Conservation (phyloP, 1,140 invertebrate species). For the Bombus sibiricus region DNA sequence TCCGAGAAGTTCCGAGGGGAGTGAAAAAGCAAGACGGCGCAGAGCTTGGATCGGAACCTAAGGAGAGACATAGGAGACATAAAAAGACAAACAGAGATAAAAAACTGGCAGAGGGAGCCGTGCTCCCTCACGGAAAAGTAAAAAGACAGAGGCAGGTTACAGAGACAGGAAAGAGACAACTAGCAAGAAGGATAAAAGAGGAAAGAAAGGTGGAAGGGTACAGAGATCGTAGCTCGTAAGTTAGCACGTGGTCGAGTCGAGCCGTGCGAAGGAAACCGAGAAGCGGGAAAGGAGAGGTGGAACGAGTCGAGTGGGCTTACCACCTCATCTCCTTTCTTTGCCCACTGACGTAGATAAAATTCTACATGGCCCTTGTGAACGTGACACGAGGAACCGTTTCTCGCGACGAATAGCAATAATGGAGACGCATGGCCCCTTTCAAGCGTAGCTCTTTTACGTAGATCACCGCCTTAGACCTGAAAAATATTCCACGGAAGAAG, state of each 20-base stretch:
- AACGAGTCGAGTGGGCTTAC: constrained; percentile 69
- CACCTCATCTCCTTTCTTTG: constrained; percentile 67
- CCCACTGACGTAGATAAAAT: constrained; percentile 69
- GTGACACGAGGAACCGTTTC: constrained; percentile 45
- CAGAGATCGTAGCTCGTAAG: constrained; percentile 78
- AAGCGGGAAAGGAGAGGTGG: constrained; percentile 71
- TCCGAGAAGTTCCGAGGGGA: constrained; percentile 57
- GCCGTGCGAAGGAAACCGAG: constrained; percentile 74
- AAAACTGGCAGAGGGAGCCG: neutral
- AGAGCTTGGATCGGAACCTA: constrained; percentile 46
- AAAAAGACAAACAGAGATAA: constrained; percentile 42
- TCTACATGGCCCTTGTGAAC: constrained; percentile 63
- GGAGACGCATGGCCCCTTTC: constrained; percentile 24
- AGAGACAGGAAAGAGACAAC: constrained; percentile 19
- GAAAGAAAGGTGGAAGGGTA: constrained; percentile 68
- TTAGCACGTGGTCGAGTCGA: constrained; percentile 80
- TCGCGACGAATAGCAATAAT: constrained; percentile 45
- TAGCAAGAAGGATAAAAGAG: constrained; percentile 57
- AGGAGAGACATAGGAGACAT: constrained; percentile 41
- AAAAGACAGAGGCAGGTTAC: constrained; percentile 16
- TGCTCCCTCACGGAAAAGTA: neutral
- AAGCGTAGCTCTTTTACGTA: neutral
- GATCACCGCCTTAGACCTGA: neutral
- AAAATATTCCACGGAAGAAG: neutral
- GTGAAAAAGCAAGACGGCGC: constrained; percentile 61